Base-by-base conservation (phyloP, 1,140 invertebrate genomes). In the Tribolium madens region DNA sequence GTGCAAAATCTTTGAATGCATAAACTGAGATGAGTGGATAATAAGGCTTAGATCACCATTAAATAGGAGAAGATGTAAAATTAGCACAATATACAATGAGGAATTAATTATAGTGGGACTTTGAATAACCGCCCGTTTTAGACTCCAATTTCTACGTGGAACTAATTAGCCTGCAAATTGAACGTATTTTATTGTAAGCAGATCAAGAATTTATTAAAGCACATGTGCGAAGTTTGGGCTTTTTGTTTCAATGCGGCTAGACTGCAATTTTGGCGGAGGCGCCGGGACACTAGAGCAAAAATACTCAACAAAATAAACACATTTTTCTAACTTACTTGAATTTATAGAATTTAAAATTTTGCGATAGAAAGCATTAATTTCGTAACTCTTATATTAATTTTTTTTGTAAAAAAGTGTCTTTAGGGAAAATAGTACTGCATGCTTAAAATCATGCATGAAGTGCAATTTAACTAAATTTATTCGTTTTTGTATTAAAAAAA, bases 41-140 rank as follows among this genome's bases (percentile, higher is more conserved):
- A 64, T 64, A 64, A 64, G 57, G 57, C 57, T 64, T 64, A 64
- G 57, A 64, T 64, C 57, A 64, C 57, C 57, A 33, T 64, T 64
- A 64, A 64, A 64, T 64, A 64, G 26, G 57, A 64, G 57, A 64
- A 64, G 57, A 64, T 64, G 57, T 64, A 64, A 64, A 64, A 64
- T 64, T 64, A 64, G 57, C 57, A 64, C 57, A 14, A 64, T 64
- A 64, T 64, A 64, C 57, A 64, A 64, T 64, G 57, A 64, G 31
- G 57, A 64, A 26, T 64, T 64, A 64, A 64, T 64, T 64, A 64
- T 64, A 26, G 36, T 64, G 57, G 57, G 57, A 64, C 57, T 64
- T 64, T 26, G 57, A 64, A 36, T 64, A 64, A 64, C 57, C 57
- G 31, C 57, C 26, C 21, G 10, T 26, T 33, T 64, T 64, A 64